phyloP scores from a whole-genome alignment of 2,888 invertebrate species.

The Cryptosula pallasiana region DNA sequence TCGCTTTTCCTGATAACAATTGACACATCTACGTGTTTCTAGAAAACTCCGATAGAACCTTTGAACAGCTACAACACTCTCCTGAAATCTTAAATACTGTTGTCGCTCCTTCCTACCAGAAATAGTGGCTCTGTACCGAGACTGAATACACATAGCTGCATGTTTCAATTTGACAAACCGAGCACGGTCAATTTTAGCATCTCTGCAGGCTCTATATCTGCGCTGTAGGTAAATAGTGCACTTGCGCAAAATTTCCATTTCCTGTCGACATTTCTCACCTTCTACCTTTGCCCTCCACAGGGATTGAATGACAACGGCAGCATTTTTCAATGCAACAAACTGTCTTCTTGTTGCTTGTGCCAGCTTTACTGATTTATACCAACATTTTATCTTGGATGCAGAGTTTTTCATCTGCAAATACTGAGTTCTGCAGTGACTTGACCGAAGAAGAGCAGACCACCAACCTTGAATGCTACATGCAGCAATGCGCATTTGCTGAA shows the following conservation, averaged over 20 bases:
- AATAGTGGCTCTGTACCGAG: constrained; percentile 29
- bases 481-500: neutral
- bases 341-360: neutral
- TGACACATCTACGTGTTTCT: neutral
- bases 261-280: neutral
- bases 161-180: constrained; percentile 28
- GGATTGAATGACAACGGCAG: constrained; percentile 25
- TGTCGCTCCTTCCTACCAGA: constrained; percentile 18
- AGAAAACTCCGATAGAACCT: neutral
- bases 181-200: constrained; percentile 15
- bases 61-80: neutral
- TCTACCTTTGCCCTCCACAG: neutral
- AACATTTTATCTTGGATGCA: neutral
- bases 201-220: neutral
- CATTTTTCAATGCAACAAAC: constrained; percentile 24
- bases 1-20: neutral
- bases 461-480: neutral
- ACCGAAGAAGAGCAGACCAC: neutral
- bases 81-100: neutral
- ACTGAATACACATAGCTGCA: constrained; percentile 35
- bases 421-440: neutral
- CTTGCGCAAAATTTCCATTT: neutral
- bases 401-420: neutral
- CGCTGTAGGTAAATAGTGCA: neutral
- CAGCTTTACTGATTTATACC: neutral